Conservation (phyloP, 2,888 invertebrate genomes). For the Antheraea assamensis region DNA sequence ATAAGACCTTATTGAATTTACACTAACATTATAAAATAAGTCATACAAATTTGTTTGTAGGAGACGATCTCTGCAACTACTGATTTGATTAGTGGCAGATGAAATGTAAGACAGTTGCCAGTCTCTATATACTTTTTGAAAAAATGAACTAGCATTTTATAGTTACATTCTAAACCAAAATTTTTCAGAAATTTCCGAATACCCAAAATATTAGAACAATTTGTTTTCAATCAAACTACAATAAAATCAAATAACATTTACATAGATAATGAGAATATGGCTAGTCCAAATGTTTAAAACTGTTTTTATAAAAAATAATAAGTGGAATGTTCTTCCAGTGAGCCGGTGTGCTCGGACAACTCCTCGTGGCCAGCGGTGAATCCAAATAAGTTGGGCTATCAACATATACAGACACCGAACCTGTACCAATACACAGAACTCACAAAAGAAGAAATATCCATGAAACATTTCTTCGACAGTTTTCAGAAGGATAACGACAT, state of each 20-base stretch:
- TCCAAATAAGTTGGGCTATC: slow-evolving; percentile 37
- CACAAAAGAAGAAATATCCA: slow-evolving; percentile 41
- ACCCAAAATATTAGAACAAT: no score
- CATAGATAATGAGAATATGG: neutral
- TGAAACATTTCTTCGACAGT: slow-evolving; percentile 53
- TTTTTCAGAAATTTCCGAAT: no score
- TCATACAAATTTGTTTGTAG: no score
- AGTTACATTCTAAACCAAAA: no score
- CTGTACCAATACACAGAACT: slow-evolving; percentile 33
- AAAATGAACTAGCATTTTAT: no score
- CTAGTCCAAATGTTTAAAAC: no score
- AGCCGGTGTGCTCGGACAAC: slow-evolving; percentile 46
- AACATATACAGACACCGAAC: slow-evolving; percentile 46
- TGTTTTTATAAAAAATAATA: neutral
- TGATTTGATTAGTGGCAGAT: no score
- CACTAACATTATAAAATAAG: no score
- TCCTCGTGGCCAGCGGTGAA: slow-evolving; percentile 48
- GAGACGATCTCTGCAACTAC: no score
- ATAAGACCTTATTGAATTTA: neutral
- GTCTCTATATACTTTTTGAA: no score
- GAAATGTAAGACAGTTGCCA: no score
- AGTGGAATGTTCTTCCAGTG: slow-evolving; percentile 41
- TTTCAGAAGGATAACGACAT: slow-evolving; percentile 6
- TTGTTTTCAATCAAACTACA: no score
- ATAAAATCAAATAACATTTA: neutral